A percentile compares a stretch with the other conserved stretches of the same genome.
These are phyloP conservation scores for Loris lydekkerianus DNA, from an alignment of 2,797 vertebrate genomes.

Conservation along the genomic window DNA sequence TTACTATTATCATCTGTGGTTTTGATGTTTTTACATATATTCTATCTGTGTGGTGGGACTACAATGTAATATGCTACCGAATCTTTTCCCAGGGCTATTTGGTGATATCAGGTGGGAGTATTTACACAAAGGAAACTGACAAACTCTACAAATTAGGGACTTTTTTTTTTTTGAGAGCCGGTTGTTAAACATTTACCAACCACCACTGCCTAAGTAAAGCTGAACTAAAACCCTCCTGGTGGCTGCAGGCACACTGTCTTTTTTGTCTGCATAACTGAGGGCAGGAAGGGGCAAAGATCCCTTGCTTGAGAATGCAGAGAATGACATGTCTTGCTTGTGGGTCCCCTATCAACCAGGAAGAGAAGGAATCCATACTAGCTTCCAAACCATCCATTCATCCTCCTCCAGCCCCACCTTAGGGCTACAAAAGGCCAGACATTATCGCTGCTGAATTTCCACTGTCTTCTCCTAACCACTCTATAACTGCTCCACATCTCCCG, in stretches of 20 bases:
- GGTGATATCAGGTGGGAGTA: fast-evolving
- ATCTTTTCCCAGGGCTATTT: neutral
- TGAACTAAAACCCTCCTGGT: neutral
- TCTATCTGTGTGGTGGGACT: fast-evolving
- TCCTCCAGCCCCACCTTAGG: neutral
- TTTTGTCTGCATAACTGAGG: neutral
- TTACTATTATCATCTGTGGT: too few species aligned
- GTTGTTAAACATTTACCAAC: neutral
- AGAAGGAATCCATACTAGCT: neutral
- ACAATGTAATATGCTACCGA: fast-evolving
- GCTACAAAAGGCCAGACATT: neutral
- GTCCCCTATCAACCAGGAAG: neutral
- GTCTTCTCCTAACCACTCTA: neutral
- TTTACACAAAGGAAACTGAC: neutral
- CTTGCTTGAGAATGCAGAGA: neutral
- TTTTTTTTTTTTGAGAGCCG: neutral
- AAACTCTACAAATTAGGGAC: neutral
- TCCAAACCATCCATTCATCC: neutral
- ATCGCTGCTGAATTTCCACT: neutral
- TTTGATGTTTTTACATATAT: fast-evolving
- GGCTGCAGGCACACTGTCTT: neutral
- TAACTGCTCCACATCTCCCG: neutral
- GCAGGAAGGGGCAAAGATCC: neutral
- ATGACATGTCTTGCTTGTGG: fast-evolving
- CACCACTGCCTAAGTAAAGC: neutral